phyloP scores from a whole-genome alignment of 2,797 vertebrate species.

The Hydrophis major region DNA sequence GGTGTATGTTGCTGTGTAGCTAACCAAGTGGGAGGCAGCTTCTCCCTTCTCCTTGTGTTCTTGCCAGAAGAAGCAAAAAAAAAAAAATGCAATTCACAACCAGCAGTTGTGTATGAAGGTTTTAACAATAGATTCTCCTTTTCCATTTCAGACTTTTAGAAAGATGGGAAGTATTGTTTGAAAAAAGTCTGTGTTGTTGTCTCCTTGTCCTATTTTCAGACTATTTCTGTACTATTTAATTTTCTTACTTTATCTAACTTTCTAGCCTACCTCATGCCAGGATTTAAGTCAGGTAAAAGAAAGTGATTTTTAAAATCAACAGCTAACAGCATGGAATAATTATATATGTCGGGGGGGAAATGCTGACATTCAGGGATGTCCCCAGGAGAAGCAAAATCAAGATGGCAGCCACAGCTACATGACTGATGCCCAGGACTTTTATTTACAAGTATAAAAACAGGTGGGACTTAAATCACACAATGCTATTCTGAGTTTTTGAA shows the following conservation, averaged over 20 bases:
- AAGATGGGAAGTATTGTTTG: slow-evolving; percentile 22
- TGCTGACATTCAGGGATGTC: neutral
- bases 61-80: slow-evolving; percentile 15
- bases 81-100: slow-evolving; percentile 4
- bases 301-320: neutral
- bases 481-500: neutral
- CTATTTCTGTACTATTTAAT: neutral
- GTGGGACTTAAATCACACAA: neutral
- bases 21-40: neutral
- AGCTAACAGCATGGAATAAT: neutral
- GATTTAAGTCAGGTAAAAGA: slow-evolving; percentile 1
- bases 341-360: neutral
- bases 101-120: slow-evolving; percentile 36
- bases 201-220: neutral
- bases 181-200: neutral
- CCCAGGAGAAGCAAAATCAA: neutral
- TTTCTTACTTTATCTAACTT: slow-evolving; percentile 7
- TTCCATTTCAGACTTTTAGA: slow-evolving; percentile 15
- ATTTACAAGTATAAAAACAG: neutral
- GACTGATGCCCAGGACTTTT: neutral
- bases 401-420: neutral
- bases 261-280: neutral
- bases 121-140: slow-evolving; percentile 34
- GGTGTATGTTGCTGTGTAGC: neutral
- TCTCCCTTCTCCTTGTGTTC: slow-evolving; percentile 8